Conservation (phyloP, 1,140 invertebrate species). For the Macrocentrus cingulum region DNA sequence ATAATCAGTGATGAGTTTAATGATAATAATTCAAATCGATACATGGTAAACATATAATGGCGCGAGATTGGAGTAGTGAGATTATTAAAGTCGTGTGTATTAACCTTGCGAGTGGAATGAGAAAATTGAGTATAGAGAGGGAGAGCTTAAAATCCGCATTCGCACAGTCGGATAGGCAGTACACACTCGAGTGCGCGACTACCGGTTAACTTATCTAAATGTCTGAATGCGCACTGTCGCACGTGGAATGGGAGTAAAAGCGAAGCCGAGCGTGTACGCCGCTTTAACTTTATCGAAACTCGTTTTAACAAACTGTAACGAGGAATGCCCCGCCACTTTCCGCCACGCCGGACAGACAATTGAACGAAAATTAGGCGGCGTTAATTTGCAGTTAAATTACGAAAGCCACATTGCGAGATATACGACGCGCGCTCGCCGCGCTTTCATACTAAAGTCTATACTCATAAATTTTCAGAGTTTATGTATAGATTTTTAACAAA, state of each 20-base stretch:
- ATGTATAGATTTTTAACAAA: no score
- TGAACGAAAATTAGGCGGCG: constrained; percentile 42
- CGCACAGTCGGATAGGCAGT: neutral
- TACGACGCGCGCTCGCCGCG: no score
- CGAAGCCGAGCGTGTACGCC: neutral
- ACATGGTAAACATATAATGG: no score
- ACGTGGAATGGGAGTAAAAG: neutral
- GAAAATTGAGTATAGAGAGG: neutral
- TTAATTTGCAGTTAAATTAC: constrained; percentile 44
- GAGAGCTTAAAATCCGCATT: neutral
- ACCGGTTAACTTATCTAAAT: constrained; percentile 42
- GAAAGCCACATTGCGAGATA: neutral
- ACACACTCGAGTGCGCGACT: constrained; percentile 1
- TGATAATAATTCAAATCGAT: no score
- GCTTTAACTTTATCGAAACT: constrained; percentile 47
- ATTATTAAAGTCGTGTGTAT: no score
- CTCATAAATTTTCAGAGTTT: no score
- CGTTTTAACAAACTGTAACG: constrained; percentile 40
- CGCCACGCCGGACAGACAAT: constrained; percentile 34
- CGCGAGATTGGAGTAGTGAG: no score
- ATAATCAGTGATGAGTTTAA: no score
- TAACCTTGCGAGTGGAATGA: neutral
- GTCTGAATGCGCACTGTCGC: constrained; percentile 29
- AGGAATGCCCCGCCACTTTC: constrained; percentile 7
- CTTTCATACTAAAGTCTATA: no score